phyloP scores from a whole-genome alignment of 2,113 vertebrate species.

The Malurus cyaneus region DNA sequence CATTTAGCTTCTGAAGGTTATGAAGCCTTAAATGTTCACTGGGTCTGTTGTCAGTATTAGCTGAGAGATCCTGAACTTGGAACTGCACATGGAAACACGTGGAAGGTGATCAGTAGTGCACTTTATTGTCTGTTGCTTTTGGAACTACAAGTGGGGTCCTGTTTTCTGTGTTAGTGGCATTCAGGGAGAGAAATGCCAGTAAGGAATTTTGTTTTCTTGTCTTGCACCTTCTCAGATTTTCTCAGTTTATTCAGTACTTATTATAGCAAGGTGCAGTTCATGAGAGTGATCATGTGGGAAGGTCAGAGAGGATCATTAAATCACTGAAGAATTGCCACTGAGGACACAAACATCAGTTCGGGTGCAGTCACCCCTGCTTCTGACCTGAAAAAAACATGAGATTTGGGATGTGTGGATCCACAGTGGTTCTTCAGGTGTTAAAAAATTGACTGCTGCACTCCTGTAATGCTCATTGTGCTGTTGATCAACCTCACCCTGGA shows the following conservation, averaged over 20 bases:
- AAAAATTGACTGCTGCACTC: neutral
- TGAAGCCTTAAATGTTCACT: neutral
- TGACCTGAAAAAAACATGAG: neutral
- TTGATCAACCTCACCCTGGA: neutral
- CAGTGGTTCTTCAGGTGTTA: neutral
- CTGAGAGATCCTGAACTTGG: neutral
- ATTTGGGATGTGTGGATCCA: neutral
- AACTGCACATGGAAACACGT: neutral
- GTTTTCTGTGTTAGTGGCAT: neutral
- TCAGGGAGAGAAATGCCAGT: neutral
- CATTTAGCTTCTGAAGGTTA: neutral
- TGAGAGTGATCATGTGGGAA: accelerated
- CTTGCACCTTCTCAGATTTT: neutral
- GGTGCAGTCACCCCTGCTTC: neutral
- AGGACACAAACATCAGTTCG: neutral
- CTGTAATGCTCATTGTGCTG: neutral
- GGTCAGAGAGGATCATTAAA: neutral
- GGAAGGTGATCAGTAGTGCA: neutral
- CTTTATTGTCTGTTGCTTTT: neutral
- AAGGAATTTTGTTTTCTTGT: neutral
- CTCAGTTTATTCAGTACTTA: neutral
- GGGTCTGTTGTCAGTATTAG: neutral
- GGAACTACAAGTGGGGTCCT: neutral
- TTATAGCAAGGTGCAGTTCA: neutral
- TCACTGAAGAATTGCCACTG: accelerated